A percentile compares a stretch with the other conserved stretches of the same genome.
Conservation (phyloP, 1,140 invertebrate species). For the Delia radicum region DNA sequence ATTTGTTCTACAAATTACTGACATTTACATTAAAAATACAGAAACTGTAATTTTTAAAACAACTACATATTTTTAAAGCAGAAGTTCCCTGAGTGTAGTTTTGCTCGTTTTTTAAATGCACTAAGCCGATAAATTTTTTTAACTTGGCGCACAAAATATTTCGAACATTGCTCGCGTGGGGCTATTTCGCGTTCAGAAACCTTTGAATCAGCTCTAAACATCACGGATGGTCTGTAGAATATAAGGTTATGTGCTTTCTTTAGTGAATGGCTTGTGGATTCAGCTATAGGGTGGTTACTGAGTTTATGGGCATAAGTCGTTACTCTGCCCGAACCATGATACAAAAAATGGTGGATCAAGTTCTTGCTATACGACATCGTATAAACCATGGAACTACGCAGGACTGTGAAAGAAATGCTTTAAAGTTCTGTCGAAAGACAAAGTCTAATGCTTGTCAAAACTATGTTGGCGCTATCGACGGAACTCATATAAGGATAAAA, state of each 20-base stretch:
- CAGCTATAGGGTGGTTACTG: background rate
- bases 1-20: too few species aligned
- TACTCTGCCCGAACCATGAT: background rate
- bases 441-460: background rate
- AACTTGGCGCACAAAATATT: too few species aligned
- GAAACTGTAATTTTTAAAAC: too few species aligned
- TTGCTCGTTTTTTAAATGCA: too few species aligned
- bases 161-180: too few species aligned
- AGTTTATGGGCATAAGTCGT: background rate
- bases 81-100: too few species aligned
- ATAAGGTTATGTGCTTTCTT: background rate
- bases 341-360: background rate
- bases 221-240: background rate
- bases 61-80: too few species aligned
- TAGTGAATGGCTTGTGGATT: background rate
- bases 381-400: background rate
- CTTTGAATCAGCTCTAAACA: too few species aligned
- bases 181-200: too few species aligned
- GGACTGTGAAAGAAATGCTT: background rate
- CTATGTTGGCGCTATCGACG: conserved; percentile 14
- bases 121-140: too few species aligned
- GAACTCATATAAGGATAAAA: conserved; percentile 16
- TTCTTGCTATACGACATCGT: background rate
- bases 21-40: too few species aligned
- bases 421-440: background rate